Percentiles rank a stretch among this genome's conserved stretches.
phyloP scores from a whole-genome alignment of 2,113 vertebrate species.

The Xyliphius kryptos region DNA sequence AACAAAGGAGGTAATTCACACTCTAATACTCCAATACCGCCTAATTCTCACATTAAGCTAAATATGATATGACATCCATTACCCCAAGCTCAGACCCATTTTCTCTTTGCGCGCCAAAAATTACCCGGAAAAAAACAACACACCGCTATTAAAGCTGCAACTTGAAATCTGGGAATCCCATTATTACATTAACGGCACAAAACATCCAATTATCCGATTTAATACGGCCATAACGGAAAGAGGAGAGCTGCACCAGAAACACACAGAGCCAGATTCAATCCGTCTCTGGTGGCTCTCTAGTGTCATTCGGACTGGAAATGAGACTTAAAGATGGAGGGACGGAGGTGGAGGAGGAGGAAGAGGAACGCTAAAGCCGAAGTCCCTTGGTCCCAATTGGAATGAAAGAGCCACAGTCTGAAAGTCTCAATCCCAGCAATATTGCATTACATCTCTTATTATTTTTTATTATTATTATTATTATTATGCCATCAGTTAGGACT shows the following conservation, averaged over 20 bases:
- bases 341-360: constrained; percentile 35
- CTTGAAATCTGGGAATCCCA: not conserved
- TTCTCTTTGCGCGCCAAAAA: not conserved
- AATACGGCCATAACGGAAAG: constrained; percentile 3
- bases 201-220: constrained; percentile 11
- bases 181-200: not conserved
- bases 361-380: constrained; percentile 33
- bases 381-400: constrained; percentile 52
- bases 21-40: constrained; percentile 55
- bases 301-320: constrained; percentile 61
- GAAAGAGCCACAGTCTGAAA: constrained; percentile 65
- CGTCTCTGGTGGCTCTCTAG: constrained; percentile 46
- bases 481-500: constrained; percentile 60
- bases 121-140: no score
- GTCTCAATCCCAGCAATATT: constrained; percentile 54
- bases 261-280: constrained; percentile 52
- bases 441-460: no score
- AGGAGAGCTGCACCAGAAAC: constrained; percentile 39
- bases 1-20: constrained; percentile 53
- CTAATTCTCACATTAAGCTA: constrained; percentile 58
- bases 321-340: constrained; percentile 57
- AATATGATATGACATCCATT: constrained; percentile 39
- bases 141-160: constrained; percentile 4
- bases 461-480: constrained; percentile 62
- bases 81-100: constrained; percentile 18